phyloP scores from a whole-genome alignment of 2,888 invertebrate species.

The Heliconius charithonia region DNA sequence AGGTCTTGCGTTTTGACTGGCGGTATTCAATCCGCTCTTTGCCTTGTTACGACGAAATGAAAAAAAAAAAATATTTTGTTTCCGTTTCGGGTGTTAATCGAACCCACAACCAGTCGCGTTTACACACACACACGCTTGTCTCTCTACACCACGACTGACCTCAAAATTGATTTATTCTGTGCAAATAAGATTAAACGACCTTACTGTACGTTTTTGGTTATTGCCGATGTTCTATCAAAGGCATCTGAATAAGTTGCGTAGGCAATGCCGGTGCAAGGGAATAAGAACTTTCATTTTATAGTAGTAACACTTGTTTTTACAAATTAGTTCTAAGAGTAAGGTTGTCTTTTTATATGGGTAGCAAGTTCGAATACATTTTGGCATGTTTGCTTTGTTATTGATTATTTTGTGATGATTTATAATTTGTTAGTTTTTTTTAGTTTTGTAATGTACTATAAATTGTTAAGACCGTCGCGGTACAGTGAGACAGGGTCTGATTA shows the following conservation, averaged over 20 bases:
- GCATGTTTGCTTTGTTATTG: neutral
- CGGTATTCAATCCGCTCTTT: no score
- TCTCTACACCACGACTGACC: no score
- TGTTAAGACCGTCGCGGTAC: no score
- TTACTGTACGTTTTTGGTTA: constrained; percentile 36
- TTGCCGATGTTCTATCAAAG: constrained; percentile 30
- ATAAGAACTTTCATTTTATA: neutral
- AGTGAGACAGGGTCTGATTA: no score
- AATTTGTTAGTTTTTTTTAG: neutral
- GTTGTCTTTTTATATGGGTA: neutral
- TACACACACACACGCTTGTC: no score
- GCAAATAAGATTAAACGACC: constrained; percentile 28
- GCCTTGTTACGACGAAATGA: no score
- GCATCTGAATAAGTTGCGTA: constrained; percentile 23
- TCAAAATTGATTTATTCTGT: neutral
- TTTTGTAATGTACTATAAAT: no score
- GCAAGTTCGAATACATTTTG: constrained; percentile 1
- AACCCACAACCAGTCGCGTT: no score
- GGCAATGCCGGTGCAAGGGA: neutral
- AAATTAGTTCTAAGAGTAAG: neutral
- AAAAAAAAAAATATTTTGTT: no score
- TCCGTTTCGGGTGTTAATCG: no score
- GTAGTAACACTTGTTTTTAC: neutral
- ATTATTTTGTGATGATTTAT: neutral
- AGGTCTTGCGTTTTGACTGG: no score